A percentile compares a stretch with the other conserved stretches of the same genome.
Conservation (phyloP, 2,797 vertebrate species). For the Delichon dasypus region DNA sequence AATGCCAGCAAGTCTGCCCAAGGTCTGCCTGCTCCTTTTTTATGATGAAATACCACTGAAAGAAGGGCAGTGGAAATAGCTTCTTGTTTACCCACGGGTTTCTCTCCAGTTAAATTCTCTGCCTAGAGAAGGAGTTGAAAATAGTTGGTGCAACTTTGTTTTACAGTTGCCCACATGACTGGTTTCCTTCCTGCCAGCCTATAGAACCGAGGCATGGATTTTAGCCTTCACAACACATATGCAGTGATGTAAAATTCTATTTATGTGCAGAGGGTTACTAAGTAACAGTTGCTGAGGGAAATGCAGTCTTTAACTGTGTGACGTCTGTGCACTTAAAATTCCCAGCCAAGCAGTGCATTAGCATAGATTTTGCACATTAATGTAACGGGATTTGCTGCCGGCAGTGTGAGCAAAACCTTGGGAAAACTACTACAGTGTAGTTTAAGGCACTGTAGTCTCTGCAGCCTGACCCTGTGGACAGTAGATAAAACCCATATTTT, state of each 20-base stretch:
- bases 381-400: constrained; percentile 6
- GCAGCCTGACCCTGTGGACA: background rate
- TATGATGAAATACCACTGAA: background rate
- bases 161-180: background rate
- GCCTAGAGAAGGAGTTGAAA: background rate
- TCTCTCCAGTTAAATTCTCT: background rate
- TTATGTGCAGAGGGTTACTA: constrained; percentile 55
- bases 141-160: background rate
- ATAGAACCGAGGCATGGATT: background rate
- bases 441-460: background rate
- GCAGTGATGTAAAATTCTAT: constrained; percentile 45
- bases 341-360: constrained; percentile 41
- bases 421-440: background rate
- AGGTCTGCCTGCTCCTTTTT: background rate
- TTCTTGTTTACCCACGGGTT: background rate
- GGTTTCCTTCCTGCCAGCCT: background rate
- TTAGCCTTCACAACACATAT: background rate
- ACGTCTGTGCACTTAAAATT: constrained; percentile 29
- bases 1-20: background rate
- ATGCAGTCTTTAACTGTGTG: constrained; percentile 11
- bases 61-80: background rate
- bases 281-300: constrained; percentile 66
- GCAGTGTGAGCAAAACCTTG: background rate
- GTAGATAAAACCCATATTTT: background rate
- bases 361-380: constrained; percentile 46